phyloP scores from a whole-genome alignment of 2,113 vertebrate species.

The Hippocampus mohnikei region DNA sequence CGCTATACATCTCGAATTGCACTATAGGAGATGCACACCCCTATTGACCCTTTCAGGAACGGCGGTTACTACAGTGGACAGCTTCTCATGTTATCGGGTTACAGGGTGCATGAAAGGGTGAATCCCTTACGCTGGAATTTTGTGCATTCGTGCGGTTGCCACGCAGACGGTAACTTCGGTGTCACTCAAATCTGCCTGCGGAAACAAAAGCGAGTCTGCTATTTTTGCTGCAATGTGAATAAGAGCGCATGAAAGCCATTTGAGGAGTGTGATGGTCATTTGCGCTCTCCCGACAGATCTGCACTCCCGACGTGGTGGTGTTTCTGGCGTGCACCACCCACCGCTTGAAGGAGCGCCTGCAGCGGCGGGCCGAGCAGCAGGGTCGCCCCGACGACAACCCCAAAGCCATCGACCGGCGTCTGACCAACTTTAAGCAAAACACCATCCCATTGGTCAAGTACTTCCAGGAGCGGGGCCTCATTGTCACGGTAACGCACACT shows the following conservation, averaged over 20 bases:
- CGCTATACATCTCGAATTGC: too few species aligned
- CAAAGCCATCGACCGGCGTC: conserved; percentile 89
- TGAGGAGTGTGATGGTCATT: not conserved
- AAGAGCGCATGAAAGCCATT: not conserved
- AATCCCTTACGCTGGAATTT: too few species aligned
- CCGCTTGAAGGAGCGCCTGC: conserved; percentile 87
- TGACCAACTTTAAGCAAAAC: conserved; percentile 97
- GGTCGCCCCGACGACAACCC: conserved; percentile 95
- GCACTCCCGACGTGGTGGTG: conserved; percentile 93
- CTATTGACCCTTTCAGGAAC: too few species aligned
- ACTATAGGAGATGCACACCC: too few species aligned
- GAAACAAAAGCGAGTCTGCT: conserved; percentile 14
- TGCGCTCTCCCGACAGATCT: conserved; percentile 76
- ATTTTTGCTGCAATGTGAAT: conserved; percentile 25
- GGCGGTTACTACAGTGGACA: too few species aligned
- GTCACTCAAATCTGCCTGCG: not conserved
- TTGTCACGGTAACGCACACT: conserved; percentile 82
- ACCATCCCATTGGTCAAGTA: conserved; percentile 90
- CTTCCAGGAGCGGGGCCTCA: conserved; percentile 94
- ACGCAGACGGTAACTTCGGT: conserved; percentile 50
- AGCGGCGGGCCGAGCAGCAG: conserved; percentile 88
- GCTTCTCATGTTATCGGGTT: too few species aligned
- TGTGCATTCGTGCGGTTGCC: conserved; percentile 20
- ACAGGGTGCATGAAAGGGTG: too few species aligned
- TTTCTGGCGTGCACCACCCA: conserved; percentile 91